Base-by-base conservation (phyloP, 2,888 invertebrate genomes). In the Callyntrura guangdongensis region DNA sequence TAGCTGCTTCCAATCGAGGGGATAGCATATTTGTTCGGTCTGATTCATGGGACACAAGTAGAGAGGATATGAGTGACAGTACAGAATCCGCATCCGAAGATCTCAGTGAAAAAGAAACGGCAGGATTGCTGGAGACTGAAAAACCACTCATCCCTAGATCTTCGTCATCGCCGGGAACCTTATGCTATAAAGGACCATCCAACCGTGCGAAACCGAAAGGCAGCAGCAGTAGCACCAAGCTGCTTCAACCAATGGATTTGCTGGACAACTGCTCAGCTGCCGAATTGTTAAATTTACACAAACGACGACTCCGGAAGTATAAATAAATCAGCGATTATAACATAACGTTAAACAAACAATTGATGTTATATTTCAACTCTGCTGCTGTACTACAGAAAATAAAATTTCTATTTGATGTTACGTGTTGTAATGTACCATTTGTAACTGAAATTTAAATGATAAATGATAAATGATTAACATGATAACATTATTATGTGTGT, bases 11-110 rank as follows among this genome's bases (percentile, higher is more conserved):
- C 61, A 85, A 53, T 45, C 22, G 92, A 45, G 83, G 91, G 11
- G 92, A 93, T 17, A 91, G 86, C 47, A 20, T 92, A n/a, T 47
- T 92, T n/a, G 83, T 89, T 22, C 61, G 90, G 47, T 92, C 92
- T 2, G 92, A 93, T 77, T 92, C 93, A n/a, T 89, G 91, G 64
- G 89, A 91, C 53, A 92, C 92, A 17, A 93, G 93, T 79, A 86
- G 93, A 17, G 92, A 89, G 17, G 93, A 93, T 53, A 88, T 90
- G 4, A 93, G 92, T 69, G 93, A 93, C 72, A 92, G 91, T n/a
- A 79, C 83, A 0, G 91, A 89, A 0, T 90, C 87, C 0, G 82
- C 85, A 20, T 89, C 92, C 1, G 89, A 79, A 9, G 47, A 79
- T 59, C 22, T 45, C 27, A 67, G 47, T 61, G 61, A 53, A 8